Percentiles rank a stretch among this genome's conserved stretches.
Evolutionary conservation across 92 coral and sea anemone genomes (phyloP).

Genomic region (Porites evermanni): DNA sequence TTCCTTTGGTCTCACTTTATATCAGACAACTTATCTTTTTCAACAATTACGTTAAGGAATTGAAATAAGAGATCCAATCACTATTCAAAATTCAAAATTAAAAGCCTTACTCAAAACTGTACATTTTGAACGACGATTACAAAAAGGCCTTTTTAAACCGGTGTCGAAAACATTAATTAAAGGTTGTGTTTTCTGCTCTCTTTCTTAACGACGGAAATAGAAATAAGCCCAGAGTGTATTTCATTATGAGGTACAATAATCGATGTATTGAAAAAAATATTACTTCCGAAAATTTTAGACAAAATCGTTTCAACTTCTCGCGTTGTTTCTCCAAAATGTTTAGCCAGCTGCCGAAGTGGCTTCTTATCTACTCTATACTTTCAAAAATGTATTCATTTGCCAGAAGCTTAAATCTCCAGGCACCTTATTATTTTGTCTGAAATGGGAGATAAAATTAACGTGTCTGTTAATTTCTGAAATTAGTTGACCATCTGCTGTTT

Average conservation of each 20-base stretch:
- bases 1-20: not conserved
- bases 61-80: not conserved
- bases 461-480: conserved; percentile 38
- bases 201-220: conserved; percentile 12
- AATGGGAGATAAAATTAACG: conserved; percentile 24
- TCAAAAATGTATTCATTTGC: conserved; percentile 25
- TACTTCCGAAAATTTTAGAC: conserved; percentile 38
- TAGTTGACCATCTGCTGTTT: conserved; percentile 10
- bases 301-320: conserved; percentile 13
- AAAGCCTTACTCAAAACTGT: not conserved
- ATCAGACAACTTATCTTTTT: conserved; percentile 4
- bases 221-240: conserved; percentile 7
- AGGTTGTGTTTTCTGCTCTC: conserved; percentile 3
- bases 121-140: not conserved
- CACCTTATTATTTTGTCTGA: conserved; percentile 37
- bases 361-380: not conserved
- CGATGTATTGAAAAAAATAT: conserved; percentile 3
- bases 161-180: conserved; percentile 2
- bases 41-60: not conserved
- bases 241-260: conserved; percentile 13
- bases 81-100: not conserved
- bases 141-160: not conserved
- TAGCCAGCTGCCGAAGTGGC: conserved; percentile 34
- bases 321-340: conserved; percentile 23
- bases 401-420: conserved; percentile 11